Percentiles rank a stretch among this genome's conserved stretches.
These are phyloP conservation scores for Charadrius vociferus DNA, from an alignment of 2,113 vertebrate species.

Conservation along the genomic window DNA sequence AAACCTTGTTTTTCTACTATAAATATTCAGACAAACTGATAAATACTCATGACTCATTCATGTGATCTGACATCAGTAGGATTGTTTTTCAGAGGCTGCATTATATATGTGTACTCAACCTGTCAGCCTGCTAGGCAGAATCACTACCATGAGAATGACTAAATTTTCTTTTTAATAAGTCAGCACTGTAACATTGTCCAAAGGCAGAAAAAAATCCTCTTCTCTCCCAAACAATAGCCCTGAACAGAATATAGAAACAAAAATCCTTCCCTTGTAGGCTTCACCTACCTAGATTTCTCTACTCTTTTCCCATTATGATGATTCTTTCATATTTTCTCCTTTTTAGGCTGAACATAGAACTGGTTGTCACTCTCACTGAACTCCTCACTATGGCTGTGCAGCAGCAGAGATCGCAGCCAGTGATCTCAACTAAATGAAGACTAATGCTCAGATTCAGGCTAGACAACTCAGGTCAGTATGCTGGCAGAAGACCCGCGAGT, in stretches of 20 bases:
- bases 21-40: constrained; percentile 15
- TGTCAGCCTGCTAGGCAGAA: background rate
- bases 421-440: constrained; percentile 1
- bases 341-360: background rate
- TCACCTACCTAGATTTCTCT: background rate
- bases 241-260: background rate
- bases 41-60: constrained; percentile 15
- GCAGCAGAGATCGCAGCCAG: background rate
- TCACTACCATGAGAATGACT: constrained; percentile 10
- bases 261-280: background rate
- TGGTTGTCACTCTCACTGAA: background rate
- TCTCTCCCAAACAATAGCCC: background rate
- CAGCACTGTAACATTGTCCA: background rate
- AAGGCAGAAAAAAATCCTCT: background rate
- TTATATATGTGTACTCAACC: background rate
- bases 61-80: background rate
- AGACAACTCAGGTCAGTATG: background rate
- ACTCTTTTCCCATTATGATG: background rate
- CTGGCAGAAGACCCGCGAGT: background rate
- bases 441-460: background rate
- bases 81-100: background rate
- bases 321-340: background rate
- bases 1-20: background rate
- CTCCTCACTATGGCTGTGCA: background rate
- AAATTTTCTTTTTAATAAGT: constrained; percentile 17